phyloP scores from a whole-genome alignment of 1,140 invertebrate species.

The Leptinotarsa lineolata region DNA sequence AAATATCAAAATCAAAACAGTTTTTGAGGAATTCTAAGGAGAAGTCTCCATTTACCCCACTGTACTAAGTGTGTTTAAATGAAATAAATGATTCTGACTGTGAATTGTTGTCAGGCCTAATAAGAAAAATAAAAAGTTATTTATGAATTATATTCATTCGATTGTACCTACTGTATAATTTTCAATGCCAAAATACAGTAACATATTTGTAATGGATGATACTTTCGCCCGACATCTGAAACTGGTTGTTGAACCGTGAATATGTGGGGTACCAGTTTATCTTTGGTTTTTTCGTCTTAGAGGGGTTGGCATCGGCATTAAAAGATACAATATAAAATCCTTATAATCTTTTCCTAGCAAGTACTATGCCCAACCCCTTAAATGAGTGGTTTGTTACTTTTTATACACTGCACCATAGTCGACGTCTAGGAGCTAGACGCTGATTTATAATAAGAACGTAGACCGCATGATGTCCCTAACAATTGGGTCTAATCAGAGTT shows the following conservation, averaged over 20 bases:
- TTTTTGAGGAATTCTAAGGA: no score
- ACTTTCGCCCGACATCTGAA: neutral
- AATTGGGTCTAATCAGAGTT: constrained; percentile 41
- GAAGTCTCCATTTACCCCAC: no score
- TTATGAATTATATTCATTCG: no score
- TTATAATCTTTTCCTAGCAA: constrained; percentile 25
- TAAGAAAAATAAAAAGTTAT: no score
- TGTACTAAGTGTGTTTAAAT: no score
- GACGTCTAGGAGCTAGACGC: constrained; percentile 19
- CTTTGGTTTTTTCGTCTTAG: constrained; percentile 27
- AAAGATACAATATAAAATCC: constrained; percentile 18
- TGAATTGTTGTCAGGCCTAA: no score
- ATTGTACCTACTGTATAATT: no score
- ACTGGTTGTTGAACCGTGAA: constrained; percentile 15
- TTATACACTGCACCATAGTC: constrained; percentile 29
- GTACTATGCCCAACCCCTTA: constrained; percentile 31
- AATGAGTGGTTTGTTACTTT: constrained; percentile 35
- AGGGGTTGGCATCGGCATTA: constrained; percentile 26
- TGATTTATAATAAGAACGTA: constrained; percentile 23
- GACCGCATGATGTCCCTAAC: constrained; percentile 37
- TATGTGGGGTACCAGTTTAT: constrained; percentile 25
- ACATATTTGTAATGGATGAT: neutral
- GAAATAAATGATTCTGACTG: no score
- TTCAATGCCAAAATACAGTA: neutral
- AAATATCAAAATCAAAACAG: no score